A percentile compares a stretch with the other conserved stretches of the same genome.
phyloP scores from a whole-genome alignment of 2,113 vertebrate species.

The Eidolon helvum region DNA sequence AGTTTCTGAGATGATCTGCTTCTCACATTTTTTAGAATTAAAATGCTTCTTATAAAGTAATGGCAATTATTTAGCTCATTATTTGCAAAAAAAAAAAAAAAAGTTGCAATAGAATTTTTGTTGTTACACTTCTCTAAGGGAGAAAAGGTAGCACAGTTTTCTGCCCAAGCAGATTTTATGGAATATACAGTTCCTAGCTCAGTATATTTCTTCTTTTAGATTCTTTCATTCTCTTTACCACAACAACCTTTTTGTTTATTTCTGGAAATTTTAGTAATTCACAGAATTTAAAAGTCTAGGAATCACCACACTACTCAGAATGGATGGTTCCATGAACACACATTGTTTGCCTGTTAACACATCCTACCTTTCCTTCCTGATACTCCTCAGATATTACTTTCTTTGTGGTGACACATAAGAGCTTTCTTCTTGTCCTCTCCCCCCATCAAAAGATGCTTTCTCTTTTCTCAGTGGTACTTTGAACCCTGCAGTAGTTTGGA shows the following conservation, averaged over 20 bases:
- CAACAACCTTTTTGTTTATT: background rate
- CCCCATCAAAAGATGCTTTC: background rate
- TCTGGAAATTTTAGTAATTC: background rate
- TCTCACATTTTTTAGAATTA: constrained; percentile 31
- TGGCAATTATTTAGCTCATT: background rate
- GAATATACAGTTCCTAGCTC: background rate
- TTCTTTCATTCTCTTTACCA: background rate
- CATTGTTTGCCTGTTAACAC: background rate
- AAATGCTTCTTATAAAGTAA: background rate
- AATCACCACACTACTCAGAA: background rate
- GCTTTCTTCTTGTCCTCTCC: background rate
- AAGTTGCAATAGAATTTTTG: background rate
- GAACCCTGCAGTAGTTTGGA: background rate
- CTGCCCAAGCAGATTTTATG: background rate
- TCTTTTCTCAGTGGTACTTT: background rate
- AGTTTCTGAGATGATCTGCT: background rate
- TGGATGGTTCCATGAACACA: background rate
- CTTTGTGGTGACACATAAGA: background rate
- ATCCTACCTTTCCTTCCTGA: background rate
- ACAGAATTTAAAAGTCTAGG: background rate
- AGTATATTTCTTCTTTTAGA: background rate
- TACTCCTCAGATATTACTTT: background rate
- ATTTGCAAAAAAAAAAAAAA: constrained; percentile 45
- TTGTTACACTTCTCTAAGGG: background rate
- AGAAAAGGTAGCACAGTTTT: background rate